Conservation (phyloP, 2,797 vertebrate species). For the Macropus fuliginosus region DNA sequence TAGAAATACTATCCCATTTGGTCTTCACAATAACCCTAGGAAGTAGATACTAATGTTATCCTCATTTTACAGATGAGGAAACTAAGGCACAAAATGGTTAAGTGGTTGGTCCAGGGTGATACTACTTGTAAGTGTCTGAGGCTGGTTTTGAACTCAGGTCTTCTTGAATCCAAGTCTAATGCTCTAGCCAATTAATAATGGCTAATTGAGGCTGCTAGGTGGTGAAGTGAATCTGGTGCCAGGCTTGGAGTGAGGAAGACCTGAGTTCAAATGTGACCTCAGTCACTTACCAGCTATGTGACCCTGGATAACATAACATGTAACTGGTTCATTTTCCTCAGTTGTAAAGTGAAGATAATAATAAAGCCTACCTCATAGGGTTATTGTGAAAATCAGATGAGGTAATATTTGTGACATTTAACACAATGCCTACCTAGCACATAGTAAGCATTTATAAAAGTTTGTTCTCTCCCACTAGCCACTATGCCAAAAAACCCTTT, state of each 20-base stretch:
- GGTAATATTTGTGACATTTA: background rate
- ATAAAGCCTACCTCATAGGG: background rate
- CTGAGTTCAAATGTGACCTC: background rate
- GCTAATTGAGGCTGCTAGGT: background rate
- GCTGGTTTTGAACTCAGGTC: background rate
- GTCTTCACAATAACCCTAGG: background rate
- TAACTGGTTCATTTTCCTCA: background rate
- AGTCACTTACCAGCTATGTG: background rate
- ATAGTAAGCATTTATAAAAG: background rate
- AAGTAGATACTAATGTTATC: background rate
- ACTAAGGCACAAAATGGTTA: background rate
- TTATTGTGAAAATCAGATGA: background rate
- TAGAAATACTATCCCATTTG: background rate
- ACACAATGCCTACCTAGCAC: background rate
- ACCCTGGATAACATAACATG: background rate
- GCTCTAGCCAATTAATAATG: background rate
- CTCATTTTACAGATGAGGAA: background rate
- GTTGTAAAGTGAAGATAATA: background rate
- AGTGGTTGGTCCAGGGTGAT: background rate
- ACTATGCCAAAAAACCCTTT: background rate
- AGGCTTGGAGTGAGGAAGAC: background rate
- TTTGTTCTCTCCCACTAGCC: background rate
- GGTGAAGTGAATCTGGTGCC: background rate
- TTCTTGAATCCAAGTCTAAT: background rate
- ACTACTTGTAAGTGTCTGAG: background rate